Evolutionary conservation across 2,888 invertebrate genomes (phyloP).

Genomic region (Tiliacea citrago): DNA sequence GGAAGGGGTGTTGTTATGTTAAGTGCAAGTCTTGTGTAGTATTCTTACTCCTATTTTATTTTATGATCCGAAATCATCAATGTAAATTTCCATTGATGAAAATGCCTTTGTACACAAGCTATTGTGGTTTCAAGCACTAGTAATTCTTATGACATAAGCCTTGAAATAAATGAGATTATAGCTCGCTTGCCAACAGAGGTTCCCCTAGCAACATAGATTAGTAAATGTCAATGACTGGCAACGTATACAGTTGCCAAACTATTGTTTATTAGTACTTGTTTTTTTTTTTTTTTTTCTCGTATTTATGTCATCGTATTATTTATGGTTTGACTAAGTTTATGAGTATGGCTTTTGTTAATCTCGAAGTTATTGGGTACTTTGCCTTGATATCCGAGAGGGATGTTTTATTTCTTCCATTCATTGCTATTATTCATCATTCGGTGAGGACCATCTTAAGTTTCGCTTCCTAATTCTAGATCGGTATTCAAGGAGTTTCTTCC

Average conservation of each 20-base stretch:
- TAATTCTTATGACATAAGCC: slow-evolving; percentile 9
- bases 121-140: background rate
- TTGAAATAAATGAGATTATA: slow-evolving; percentile 36
- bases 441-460: background rate
- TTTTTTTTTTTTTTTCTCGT: slow-evolving; percentile 38
- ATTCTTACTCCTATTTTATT: background rate
- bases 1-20: background rate
- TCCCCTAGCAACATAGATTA: slow-evolving; percentile 33
- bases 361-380: slow-evolving; percentile 28
- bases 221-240: slow-evolving; percentile 31
- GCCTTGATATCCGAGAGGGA: background rate
- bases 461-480: background rate
- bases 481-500: background rate
- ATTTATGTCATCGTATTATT: slow-evolving; percentile 48
- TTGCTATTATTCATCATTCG: background rate
- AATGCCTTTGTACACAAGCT: background rate
- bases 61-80: background rate
- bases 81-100: background rate
- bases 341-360: slow-evolving; percentile 24
- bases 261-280: slow-evolving; percentile 40
- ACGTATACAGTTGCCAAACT: slow-evolving; percentile 35
- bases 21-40: background rate
- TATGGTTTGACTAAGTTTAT: slow-evolving; percentile 34
- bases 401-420: background rate
- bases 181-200: slow-evolving; percentile 27